phyloP scores from a whole-genome alignment of 2,113 vertebrate genomes.

The Regulus satrapa region DNA sequence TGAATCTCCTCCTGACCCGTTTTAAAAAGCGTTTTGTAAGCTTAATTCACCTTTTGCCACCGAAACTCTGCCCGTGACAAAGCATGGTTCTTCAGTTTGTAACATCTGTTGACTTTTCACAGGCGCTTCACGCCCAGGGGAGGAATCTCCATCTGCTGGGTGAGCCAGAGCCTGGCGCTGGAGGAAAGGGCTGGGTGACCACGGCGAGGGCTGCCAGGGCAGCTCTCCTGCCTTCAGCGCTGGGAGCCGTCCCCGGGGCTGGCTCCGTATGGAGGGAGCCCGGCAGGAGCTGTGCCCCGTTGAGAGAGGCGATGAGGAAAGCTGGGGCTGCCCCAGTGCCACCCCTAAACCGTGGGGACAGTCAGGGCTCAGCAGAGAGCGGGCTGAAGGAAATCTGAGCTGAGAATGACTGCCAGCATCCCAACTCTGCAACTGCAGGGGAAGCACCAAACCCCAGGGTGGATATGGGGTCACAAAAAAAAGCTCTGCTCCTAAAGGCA shows the following conservation, averaged over 20 bases:
- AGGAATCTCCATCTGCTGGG: neutral
- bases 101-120: neutral
- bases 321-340: rapidly evolving
- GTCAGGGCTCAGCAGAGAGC: neutral
- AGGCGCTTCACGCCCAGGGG: neutral
- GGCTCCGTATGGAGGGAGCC: neutral
- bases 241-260: neutral
- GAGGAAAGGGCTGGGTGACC: neutral
- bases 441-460: neutral
- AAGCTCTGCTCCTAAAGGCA: neutral
- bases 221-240: rapidly evolving
- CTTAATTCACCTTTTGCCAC: neutral
- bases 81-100: neutral
- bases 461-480: neutral
- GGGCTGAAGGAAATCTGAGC: neutral
- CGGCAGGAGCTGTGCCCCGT: neutral
- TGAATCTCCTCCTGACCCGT: neutral
- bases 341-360: neutral
- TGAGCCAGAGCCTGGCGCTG: neutral
- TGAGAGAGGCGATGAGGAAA: neutral
- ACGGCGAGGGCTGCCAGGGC: too few relatives aligned
- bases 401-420: neutral
- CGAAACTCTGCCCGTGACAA: neutral
- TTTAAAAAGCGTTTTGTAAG: neutral
- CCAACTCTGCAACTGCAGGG: neutral